A percentile compares a stretch with the other conserved stretches of the same genome.
Evolutionary conservation across 30 jellyfish, hydroid and myxozoan species (phyloP).

Genomic region (Hydra vulgaris): DNA sequence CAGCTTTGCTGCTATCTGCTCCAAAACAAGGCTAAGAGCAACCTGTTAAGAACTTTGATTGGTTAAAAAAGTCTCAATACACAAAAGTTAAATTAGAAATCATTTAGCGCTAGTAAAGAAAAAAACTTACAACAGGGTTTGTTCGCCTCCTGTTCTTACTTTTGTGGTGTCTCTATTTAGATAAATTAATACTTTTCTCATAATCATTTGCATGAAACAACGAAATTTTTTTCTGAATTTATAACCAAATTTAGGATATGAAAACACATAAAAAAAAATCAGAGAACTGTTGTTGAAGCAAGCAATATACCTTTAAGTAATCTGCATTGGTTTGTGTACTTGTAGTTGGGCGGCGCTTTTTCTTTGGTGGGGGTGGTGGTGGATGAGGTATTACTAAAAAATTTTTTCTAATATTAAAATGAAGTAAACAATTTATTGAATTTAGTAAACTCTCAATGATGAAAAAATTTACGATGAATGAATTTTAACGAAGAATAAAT

Average conservation of each 20-base stretch:
- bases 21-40: slow-evolving; percentile 70
- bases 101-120: neutral
- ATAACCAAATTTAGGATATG: too few relatives aligned
- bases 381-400: slow-evolving; percentile 25
- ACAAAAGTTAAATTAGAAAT: neutral
- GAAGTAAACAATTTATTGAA: neutral
- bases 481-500: too few relatives aligned
- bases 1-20: slow-evolving; percentile 43
- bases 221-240: too few relatives aligned
- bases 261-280: neutral
- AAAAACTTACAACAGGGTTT: slow-evolving; percentile 7
- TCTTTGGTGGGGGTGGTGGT: slow-evolving; percentile 55
- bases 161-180: slow-evolving; percentile 75
- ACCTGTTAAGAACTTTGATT: slow-evolving; percentile 34
- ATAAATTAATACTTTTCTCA: too few relatives aligned
- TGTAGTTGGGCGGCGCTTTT: slow-evolving; percentile 67
- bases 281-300: neutral
- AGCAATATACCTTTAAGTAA: slow-evolving; percentile 44
- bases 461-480: too few relatives aligned
- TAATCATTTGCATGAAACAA: too few relatives aligned
- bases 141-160: slow-evolving; percentile 82
- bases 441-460: too few relatives aligned
- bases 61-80: neutral
- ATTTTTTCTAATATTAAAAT: too few relatives aligned
- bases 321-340: slow-evolving; percentile 72